Evolutionary conservation across 2,888 invertebrate species (phyloP), one percentile per base, ranked within the genome.

Genomic region (Clunio marinus): DNA sequence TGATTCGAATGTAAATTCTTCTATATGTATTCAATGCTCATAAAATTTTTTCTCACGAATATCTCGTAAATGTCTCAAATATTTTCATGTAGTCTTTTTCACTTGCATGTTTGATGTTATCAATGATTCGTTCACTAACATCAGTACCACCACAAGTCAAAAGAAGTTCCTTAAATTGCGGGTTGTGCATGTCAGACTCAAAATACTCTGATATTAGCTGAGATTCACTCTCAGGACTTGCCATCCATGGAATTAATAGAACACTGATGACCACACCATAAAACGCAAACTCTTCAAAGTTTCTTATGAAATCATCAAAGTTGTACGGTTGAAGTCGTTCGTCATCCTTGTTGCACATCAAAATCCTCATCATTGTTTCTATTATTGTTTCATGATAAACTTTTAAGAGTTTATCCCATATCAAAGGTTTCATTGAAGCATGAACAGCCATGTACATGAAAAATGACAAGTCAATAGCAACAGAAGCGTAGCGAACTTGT

Each of bases 371-470:
- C 13, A 78, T 67, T 25, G 73, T 73, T 1, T 73, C 70, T 25
- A 73, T 72, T 72, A 78, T 72, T 24, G 66, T 72, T 10, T 62
- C 68, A 60, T 78, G 75, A 66, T 79, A 78, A 10, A 70, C 70
- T 5, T 72, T 70, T 15, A 78, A 41, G 22, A 77, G 66, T 3
- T 73, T 71, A 32, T 73, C 71, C 72, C 75, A 78, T 24, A 74
- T 69, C 1, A 70, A 71, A 22, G 62, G 35, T 0, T 76, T 75
- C 2, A 73, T 70, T 1, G 71, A 70, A 3, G 41, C 10, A 0
- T 74, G 71, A 35, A 76, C 74, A 68, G 78, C 78, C 71, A 78
- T 76, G 70, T 75, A 78, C 73, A 78, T 73, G 32, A 74, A 75
- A 70, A 77, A 78, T 55, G 76, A 74, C 22, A 78, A 70, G 69